Evolutionary conservation across 2,888 invertebrate species (phyloP), one percentile per base, ranked within the genome.

Genomic region (Smittia sp.): DNA sequence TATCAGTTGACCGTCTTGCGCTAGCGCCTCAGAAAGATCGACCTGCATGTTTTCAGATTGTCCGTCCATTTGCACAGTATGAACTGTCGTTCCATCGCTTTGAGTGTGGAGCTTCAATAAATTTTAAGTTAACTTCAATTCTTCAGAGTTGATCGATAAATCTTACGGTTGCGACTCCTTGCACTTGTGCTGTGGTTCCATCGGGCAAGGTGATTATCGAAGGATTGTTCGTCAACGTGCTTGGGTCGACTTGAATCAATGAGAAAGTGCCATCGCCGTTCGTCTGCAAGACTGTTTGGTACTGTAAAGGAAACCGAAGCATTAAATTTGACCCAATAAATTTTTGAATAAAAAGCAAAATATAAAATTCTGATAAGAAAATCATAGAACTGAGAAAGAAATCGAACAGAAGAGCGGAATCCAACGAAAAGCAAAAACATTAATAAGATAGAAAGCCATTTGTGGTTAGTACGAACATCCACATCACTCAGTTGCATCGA

Each of bases 201-300:
- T 97, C 96, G 0, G 96, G 94, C 80, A 97, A 86, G 63, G 96
- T 96, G 78, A 97, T 96, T 79, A 97, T 94, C 76, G 94, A 93
- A 76, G 94, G 93, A 85, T 93, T 94, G 81, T 90, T 92, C 32
- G 72, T 54, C 27, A 72, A 72, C 22, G 72, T 62, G 32, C 72
- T 72, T 73, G 95, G 94, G 85, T 96, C 95, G 78, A 96, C 93
- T 84, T 96, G 96, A 77, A 98, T 96, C 76, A 98, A 91, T 75
- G 96, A 96, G 76, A 98, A 93, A 9, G 96, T 92, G 76, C 97
- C 97, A 85, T 98, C 97, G 0, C 96, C 93, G 85, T 97, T 97
- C 6, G 96, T 96, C 82, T 97, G 97, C 74, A 97, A 87, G 78
- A 97, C 93, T 6, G 96, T 91, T 75, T 96, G 93, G 74, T 93